phyloP scores from a whole-genome alignment of 2,797 vertebrate genomes.

The Sarcophilus harrisii region DNA sequence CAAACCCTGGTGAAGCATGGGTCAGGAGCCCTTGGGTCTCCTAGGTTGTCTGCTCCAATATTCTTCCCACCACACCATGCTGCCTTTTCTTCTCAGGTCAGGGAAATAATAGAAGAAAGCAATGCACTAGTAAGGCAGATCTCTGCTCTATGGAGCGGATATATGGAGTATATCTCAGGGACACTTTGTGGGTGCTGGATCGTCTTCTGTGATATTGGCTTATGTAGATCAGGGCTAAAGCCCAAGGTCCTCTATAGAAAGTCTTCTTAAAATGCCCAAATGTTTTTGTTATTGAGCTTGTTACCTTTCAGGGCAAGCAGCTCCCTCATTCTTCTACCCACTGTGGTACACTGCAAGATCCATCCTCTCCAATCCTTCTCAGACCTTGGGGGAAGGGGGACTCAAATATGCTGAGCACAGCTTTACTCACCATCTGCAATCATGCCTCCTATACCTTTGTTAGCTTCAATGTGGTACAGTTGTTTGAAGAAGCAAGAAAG shows the following conservation, averaged over 20 bases:
- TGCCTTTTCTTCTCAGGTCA: constrained; percentile 48
- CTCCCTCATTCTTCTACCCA: not conserved
- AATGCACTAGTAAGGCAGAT: constrained; percentile 4
- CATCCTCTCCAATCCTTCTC: not conserved
- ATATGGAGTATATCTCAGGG: not conserved
- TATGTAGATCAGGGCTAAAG: not conserved
- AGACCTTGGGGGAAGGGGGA: not conserved
- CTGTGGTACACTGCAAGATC: not conserved
- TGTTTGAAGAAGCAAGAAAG: not conserved
- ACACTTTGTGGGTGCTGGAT: constrained; percentile 7
- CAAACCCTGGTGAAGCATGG: not conserved
- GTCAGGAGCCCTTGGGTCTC: not conserved
- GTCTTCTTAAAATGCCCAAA: not conserved
- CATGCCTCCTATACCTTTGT: not conserved
- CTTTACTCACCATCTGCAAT: not conserved
- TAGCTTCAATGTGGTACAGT: not conserved
- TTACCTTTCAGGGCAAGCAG: not conserved
- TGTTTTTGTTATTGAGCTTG: not conserved
- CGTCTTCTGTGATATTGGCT: constrained; percentile 35
- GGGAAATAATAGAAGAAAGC: constrained; percentile 19
- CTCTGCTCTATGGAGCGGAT: not conserved
- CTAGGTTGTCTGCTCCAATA: not conserved
- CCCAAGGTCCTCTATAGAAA: not conserved
- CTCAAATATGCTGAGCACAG: not conserved
- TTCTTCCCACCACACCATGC: not conserved